Evolutionary conservation across 92 coral and sea anemone genomes (phyloP).

Genomic region (Phymanthus crucifer): DNA sequence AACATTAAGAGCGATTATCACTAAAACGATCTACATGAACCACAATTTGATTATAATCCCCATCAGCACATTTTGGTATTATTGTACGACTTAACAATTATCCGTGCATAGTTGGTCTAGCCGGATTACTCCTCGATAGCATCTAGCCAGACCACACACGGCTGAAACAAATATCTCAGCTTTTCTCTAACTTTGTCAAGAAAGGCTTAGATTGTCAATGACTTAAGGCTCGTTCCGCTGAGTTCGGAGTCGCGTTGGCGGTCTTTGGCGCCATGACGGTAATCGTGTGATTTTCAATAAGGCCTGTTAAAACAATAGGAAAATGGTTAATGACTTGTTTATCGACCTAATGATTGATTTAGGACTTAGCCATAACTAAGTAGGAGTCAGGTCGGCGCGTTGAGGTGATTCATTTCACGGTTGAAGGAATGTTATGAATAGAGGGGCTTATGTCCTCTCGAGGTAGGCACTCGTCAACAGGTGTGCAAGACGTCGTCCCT

Average conservation of each 20-base stretch:
- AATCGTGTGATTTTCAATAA: conserved; percentile 37
- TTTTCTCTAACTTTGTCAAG: conserved; percentile 6
- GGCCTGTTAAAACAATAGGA: conserved; percentile 42
- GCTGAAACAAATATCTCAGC: neutral
- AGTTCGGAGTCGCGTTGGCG: conserved; percentile 31
- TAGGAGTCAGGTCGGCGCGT: conserved; percentile 41
- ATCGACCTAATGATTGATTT: conserved; percentile 42
- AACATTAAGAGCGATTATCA: conserved; percentile 15
- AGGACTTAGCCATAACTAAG: conserved; percentile 36
- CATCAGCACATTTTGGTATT: conserved; percentile 7
- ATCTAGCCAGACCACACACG: conserved; percentile 30
- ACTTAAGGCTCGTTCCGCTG: conserved; percentile 23
- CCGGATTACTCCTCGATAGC: neutral
- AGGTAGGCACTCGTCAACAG: conserved; percentile 16
- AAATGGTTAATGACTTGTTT: conserved; percentile 48
- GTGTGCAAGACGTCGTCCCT: conserved; percentile 14
- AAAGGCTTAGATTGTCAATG: conserved; percentile 24
- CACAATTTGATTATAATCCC: conserved; percentile 18
- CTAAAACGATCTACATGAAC: conserved; percentile 10
- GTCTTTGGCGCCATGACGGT: conserved; percentile 33
- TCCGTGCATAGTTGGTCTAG: conserved; percentile 5
- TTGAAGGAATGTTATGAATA: conserved; percentile 20
- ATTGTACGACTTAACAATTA: conserved; percentile 13
- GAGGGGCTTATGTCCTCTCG: conserved; percentile 1
- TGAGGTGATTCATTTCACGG: conserved; percentile 32